These are phyloP conservation scores for Romanogobio albipinnatus DNA, from an alignment of 2,113 vertebrate species.

Conservation along the genomic window DNA sequence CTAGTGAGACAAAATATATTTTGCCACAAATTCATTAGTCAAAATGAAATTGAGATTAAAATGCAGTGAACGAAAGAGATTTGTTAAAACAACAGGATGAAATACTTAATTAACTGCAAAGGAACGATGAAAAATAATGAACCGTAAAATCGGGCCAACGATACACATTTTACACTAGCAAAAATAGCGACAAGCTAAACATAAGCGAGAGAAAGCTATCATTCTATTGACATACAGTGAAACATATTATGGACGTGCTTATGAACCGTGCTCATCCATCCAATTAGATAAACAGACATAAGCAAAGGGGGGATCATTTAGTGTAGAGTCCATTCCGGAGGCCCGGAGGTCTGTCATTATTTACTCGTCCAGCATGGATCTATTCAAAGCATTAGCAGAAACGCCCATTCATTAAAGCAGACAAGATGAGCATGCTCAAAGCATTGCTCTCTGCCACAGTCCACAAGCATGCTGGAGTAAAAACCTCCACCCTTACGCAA, in stretches of 20 bases:
- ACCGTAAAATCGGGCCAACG: background rate
- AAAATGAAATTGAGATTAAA: conserved; percentile 5
- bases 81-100: background rate
- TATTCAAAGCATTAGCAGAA: conserved; percentile 79
- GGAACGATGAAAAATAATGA: background rate
- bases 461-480: conserved; percentile 8
- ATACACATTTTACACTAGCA: background rate
- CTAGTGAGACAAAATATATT: background rate
- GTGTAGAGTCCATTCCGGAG: conserved; percentile 71
- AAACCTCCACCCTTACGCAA: background rate
- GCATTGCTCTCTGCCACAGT: conserved; percentile 21
- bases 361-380: conserved; percentile 73
- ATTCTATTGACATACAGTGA: conserved; percentile 5
- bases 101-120: background rate
- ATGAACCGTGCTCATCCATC: conserved; percentile 69
- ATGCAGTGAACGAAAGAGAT: background rate
- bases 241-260: conserved; percentile 54
- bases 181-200: conserved; percentile 8
- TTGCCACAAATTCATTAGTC: background rate
- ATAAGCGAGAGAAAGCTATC: background rate
- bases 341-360: conserved; percentile 73
- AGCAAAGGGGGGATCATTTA: conserved; percentile 78
- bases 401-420: conserved; percentile 77
- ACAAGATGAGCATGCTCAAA: conserved; percentile 48
- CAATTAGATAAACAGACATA: conserved; percentile 73